These are phyloP conservation scores for Trachelus stipa DNA, from an alignment of 2,888 invertebrate species.

Conservation along the genomic window DNA sequence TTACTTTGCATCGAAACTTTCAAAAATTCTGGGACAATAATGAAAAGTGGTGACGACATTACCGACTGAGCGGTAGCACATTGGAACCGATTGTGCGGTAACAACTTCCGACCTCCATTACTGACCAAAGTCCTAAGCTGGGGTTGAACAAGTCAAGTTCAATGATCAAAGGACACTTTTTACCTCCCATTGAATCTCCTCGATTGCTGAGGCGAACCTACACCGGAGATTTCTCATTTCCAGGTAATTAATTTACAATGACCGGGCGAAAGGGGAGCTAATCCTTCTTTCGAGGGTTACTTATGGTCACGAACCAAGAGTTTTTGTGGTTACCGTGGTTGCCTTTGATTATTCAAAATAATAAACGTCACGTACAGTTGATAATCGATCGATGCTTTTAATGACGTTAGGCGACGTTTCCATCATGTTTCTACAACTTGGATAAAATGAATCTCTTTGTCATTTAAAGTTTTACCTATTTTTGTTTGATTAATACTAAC, in stretches of 20 bases:
- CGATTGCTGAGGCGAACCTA: slow-evolving; percentile 47
- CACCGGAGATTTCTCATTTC: slow-evolving; percentile 66
- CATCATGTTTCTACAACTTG: background rate
- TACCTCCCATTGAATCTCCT: slow-evolving; percentile 54
- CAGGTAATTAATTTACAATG: slow-evolving; percentile 67
- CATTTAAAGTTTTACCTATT: too few species aligned
- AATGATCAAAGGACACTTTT: slow-evolving; percentile 60
- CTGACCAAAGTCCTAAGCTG: background rate
- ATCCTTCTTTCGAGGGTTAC: slow-evolving; percentile 59
- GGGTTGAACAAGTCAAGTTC: slow-evolving; percentile 10
- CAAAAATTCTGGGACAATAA: slow-evolving; percentile 56
- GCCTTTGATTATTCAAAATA: slow-evolving; percentile 24
- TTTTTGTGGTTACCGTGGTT: background rate
- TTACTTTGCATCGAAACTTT: slow-evolving; percentile 38
- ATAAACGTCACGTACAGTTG: slow-evolving; percentile 25
- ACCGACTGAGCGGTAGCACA: background rate
- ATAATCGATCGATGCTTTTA: slow-evolving; percentile 6
- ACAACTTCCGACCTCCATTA: background rate
- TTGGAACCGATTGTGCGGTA: background rate
- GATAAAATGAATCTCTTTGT: background rate
- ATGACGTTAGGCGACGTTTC: background rate
- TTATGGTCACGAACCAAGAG: slow-evolving; percentile 45
- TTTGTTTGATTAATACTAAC: too few species aligned
- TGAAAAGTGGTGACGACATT: background rate
- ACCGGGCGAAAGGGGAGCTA: slow-evolving; percentile 56